Evolutionary conservation across 1,140 invertebrate genomes (phyloP).

Genomic region (Drosophila lacertosa): DNA sequence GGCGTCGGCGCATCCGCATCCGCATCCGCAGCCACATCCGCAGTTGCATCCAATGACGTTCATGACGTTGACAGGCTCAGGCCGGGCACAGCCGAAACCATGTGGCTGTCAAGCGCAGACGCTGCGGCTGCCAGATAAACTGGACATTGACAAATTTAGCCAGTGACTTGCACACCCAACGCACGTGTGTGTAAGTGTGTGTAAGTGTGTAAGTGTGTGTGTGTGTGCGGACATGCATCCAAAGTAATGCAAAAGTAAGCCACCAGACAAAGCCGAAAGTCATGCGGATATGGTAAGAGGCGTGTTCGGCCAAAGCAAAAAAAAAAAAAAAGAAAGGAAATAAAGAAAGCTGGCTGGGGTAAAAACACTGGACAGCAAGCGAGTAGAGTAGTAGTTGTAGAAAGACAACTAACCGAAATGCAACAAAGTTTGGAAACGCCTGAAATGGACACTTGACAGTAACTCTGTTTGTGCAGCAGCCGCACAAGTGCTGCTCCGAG

Average conservation of each 20-base stretch:
- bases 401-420: slow-evolving; percentile 60
- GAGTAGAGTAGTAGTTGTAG: slow-evolving; percentile 3
- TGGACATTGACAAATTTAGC: slow-evolving; percentile 72
- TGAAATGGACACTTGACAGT: slow-evolving; percentile 79
- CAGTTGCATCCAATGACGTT: neutral
- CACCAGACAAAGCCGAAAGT: slow-evolving; percentile 59
- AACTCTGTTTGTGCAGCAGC: slow-evolving; percentile 75
- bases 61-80: slow-evolving; percentile 44
- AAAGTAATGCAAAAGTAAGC: slow-evolving; percentile 57
- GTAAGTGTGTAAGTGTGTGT: neutral
- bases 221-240: slow-evolving; percentile 26
- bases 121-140: slow-evolving; percentile 57
- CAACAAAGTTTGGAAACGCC: slow-evolving; percentile 72
- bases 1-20: slow-evolving; percentile 28
- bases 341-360: neutral
- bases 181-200: too few species aligned
- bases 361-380: slow-evolving; percentile 10
- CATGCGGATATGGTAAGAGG: slow-evolving; percentile 51
- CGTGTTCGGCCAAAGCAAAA: slow-evolving; percentile 10
- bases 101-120: slow-evolving; percentile 61
- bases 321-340: slow-evolving; percentile 15
- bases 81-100: slow-evolving; percentile 49
- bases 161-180: slow-evolving; percentile 42
- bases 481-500: slow-evolving; percentile 59
- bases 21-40: slow-evolving; percentile 18